These are phyloP conservation scores for Listronotus oregonensis DNA, from an alignment of 1,140 invertebrate genomes.

Conservation along the genomic window DNA sequence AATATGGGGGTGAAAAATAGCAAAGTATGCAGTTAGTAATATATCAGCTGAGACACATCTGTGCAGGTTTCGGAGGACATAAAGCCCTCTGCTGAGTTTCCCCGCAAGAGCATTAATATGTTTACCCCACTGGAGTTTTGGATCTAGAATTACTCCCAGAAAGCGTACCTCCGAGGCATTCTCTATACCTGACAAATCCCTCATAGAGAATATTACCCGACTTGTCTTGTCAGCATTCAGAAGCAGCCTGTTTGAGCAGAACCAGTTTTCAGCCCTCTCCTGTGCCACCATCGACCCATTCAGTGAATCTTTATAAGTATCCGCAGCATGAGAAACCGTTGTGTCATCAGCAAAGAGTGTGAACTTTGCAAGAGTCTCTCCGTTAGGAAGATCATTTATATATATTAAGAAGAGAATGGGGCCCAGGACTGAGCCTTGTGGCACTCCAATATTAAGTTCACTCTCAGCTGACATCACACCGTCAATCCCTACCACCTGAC, in stretches of 20 bases:
- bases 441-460: background rate
- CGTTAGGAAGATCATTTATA: too few relatives aligned
- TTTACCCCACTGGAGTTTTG: too few relatives aligned
- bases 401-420: too few relatives aligned
- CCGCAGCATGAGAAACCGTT: background rate
- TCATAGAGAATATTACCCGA: background rate
- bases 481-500: background rate
- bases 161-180: too few relatives aligned
- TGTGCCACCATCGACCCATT: background rate
- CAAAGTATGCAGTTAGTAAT: background rate
- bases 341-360: background rate
- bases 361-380: background rate
- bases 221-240: background rate
- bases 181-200: background rate
- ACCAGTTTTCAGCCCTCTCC: background rate
- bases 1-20: background rate
- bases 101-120: background rate
- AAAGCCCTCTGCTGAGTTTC: background rate
- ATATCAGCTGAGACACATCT: background rate
- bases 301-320: background rate
- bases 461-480: background rate
- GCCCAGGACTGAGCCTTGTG: too few relatives aligned
- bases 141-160: too few relatives aligned
- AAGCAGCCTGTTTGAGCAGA: background rate
- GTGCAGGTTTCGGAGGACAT: background rate